Conservation (phyloP, 2,888 invertebrate genomes). For the Craniophora ligustri region DNA sequence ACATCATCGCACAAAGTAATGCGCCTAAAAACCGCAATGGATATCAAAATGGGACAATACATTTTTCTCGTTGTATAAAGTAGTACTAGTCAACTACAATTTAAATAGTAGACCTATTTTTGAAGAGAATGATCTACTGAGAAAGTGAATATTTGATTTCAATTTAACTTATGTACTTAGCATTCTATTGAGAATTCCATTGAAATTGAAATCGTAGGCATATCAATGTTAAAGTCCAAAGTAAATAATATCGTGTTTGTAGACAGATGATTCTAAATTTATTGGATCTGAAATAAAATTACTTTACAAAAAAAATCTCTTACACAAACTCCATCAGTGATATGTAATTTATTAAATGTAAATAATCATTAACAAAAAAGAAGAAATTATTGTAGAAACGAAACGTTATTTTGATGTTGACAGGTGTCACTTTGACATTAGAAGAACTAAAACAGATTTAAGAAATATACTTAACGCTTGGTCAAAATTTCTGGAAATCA, state of each 20-base stretch:
- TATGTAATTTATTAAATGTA: no score
- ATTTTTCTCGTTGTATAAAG: not conserved
- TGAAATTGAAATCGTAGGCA: not conserved
- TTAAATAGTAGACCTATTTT: conserved; percentile 4
- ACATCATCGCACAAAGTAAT: not conserved
- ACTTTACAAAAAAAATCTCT: no score
- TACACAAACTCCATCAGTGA: no score
- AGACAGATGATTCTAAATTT: not conserved
- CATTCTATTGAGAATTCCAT: not conserved
- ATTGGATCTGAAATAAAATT: not conserved
- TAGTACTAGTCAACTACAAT: not conserved
- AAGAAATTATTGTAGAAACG: no score
- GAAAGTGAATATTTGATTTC: not conserved
- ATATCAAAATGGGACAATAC: not conserved
- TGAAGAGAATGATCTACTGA: not conserved
- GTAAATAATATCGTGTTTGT: not conserved
- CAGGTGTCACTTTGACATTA: no score
- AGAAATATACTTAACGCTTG: no score
- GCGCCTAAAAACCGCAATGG: conserved; percentile 3
- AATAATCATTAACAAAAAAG: no score
- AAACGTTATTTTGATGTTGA: no score
- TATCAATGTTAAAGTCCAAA: not conserved
- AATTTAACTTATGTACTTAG: not conserved
- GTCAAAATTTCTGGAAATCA: no score
- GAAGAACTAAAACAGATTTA: no score